Evolutionary conservation across 53 echinoderm and acorn worm species (phyloP), one percentile per base, ranked within the genome.

Genomic region (Arbacia lixula): DNA sequence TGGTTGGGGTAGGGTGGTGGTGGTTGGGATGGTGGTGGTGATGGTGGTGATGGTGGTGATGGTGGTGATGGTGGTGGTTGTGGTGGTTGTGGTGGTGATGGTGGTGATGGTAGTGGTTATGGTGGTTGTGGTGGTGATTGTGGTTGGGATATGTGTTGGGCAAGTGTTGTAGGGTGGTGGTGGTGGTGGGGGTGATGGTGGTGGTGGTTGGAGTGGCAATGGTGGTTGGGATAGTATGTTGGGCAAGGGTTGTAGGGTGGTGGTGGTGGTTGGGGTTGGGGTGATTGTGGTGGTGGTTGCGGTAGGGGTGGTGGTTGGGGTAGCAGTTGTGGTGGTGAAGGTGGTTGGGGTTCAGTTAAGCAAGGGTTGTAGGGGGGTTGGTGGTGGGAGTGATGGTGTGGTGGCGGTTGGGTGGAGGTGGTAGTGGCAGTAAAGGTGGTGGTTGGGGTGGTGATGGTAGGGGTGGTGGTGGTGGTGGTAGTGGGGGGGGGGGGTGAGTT

Each of bases 311-410:
- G 21, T 19, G 5, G 21, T 12, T 12, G 58, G 22, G 58, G 58
- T 19, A 21, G 21, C 5, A 57, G 58, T 11, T 19, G 22, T 11
- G 22, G n/a, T 12, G 22, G 58, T 14, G 58, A 57, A 30, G 68
- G 29, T n/a, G 22, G 68, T 3, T 5, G n/a, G 68, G 41, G 40
- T 32, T 4, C 6, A 55, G 20, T 9, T 22, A 55, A 55, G 32
- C 5, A 0, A 3, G 43, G 46, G 71, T 29, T 71, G 49, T 52
- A n/a, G 2, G 58, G 55, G 77, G 55, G 40, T 39, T 37, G 37
- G 77, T 36, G 21, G 36, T 77, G 77, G 36, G 22, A 77, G 33
- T 12, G 24, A 28, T 77, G 57, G n/a, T 12, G 58, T 5, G n/a
- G 58, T 5, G 22, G 58, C 12, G n/a, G 58, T 11, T 5, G 58